These are phyloP conservation scores for Mola mola DNA, from an alignment of 2,113 vertebrate genomes.

Conservation along the genomic window DNA sequence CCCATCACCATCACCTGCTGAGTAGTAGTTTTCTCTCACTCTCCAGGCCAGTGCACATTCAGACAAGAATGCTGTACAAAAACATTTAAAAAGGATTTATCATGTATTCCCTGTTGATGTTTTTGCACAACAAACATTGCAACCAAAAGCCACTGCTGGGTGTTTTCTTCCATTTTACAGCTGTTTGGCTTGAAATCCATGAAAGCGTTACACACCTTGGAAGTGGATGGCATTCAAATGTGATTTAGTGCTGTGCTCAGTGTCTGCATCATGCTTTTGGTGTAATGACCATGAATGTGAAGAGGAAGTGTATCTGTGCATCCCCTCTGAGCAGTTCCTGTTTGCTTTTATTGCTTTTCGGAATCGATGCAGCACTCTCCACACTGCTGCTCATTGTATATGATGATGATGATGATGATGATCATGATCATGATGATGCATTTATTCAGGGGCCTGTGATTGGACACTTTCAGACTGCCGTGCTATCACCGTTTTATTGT, in stretches of 20 bases:
- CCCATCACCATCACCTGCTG: slow-evolving; percentile 29
- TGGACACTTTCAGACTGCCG: slow-evolving; percentile 45
- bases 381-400: slow-evolving; percentile 43
- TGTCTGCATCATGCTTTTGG: slow-evolving; percentile 35
- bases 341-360: slow-evolving; percentile 65
- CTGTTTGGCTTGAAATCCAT: slow-evolving; percentile 11
- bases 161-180: slow-evolving; percentile 9
- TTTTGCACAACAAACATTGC: background rate
- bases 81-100: slow-evolving; percentile 24
- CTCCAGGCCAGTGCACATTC: slow-evolving; percentile 19
- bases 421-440: slow-evolving; percentile 50
- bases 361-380: slow-evolving; percentile 48
- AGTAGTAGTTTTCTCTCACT: slow-evolving; percentile 27
- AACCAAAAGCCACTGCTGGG: background rate
- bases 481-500: slow-evolving; percentile 61
- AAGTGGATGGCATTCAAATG: slow-evolving; percentile 26
- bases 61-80: slow-evolving; percentile 10
- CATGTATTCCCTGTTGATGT: background rate
- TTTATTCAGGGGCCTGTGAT: slow-evolving; percentile 40
- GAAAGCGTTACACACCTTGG: slow-evolving; percentile 5
- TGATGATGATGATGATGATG: slow-evolving; percentile 48
- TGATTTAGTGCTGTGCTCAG: slow-evolving; percentile 14
- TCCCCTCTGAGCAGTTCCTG: slow-evolving; percentile 48
- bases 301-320: slow-evolving; percentile 34
- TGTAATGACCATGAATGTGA: slow-evolving; percentile 45